Conservation (phyloP, 2,113 vertebrate genomes). For the Amblyornis subalaris region DNA sequence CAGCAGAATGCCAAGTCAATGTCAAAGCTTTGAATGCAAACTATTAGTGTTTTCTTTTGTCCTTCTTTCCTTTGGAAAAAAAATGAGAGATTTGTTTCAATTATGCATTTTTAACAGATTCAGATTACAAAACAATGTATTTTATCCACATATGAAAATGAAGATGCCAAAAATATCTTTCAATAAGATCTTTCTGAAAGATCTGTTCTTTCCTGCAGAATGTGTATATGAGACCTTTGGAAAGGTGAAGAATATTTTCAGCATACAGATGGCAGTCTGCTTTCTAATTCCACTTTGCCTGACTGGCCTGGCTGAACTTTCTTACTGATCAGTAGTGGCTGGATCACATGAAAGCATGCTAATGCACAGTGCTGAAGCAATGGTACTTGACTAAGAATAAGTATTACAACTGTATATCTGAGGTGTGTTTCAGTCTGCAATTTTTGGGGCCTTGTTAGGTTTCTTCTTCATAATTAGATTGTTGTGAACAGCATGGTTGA, state of each 20-base stretch:
- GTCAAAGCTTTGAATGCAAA: conserved; percentile 52
- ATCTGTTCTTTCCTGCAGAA: background rate
- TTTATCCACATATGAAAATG: background rate
- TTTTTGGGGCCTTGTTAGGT: background rate
- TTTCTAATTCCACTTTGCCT: background rate
- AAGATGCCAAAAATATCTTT: background rate
- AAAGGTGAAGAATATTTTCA: background rate
- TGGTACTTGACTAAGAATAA: background rate
- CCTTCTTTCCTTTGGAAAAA: background rate
- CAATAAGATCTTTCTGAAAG: background rate
- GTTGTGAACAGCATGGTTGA: background rate
- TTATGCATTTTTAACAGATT: conserved; percentile 46
- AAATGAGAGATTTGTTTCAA: background rate
- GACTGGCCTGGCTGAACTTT: background rate
- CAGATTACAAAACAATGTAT: conserved; percentile 27
- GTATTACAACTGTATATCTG: background rate
- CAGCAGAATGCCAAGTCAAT: conserved; percentile 54
- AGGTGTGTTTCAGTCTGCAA: background rate
- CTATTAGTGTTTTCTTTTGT: conserved; percentile 46
- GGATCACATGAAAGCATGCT: background rate
- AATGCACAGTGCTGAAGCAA: background rate
- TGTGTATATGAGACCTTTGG: background rate
- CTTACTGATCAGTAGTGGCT: background rate
- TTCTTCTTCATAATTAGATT: conserved; percentile 9
- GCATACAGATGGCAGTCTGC: background rate